These are phyloP conservation scores for Erebia ligea DNA, from an alignment of 2,888 invertebrate species.

Conservation along the genomic window DNA sequence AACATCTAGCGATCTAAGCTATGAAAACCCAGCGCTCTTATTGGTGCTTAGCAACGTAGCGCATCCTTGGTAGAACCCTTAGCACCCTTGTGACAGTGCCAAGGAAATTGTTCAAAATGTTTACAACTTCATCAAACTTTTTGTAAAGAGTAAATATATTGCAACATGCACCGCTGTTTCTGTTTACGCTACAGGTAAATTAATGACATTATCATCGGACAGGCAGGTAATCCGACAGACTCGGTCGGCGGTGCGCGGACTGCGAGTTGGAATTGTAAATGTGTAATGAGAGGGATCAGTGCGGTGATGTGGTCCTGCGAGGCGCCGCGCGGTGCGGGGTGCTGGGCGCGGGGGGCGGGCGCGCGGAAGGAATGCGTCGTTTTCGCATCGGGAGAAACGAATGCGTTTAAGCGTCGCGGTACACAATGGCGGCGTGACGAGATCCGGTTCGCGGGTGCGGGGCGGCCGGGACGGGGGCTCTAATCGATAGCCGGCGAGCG, in stretches of 20 bases:
- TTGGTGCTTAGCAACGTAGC: no score
- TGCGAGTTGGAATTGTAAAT: constrained; percentile 54
- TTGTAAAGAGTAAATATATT: neutral
- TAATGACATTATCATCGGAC: constrained; percentile 1
- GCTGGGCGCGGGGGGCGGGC: constrained; percentile 65
- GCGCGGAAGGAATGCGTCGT: constrained; percentile 83
- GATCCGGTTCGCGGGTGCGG: constrained; percentile 82
- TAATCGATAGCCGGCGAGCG: constrained; percentile 83
- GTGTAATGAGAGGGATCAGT: constrained; percentile 75
- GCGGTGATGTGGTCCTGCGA: constrained; percentile 64
- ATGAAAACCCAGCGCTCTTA: no score
- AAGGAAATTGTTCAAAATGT: neutral
- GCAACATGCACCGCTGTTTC: neutral
- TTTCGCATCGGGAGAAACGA: constrained; percentile 84
- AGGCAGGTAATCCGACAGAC: neutral
- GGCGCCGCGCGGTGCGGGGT: constrained; percentile 55
- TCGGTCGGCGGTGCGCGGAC: constrained; percentile 14
- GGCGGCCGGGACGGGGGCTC: constrained; percentile 65
- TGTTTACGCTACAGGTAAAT: constrained; percentile 2
- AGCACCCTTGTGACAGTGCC: neutral
- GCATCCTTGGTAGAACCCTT: no score
- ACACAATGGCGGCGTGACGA: constrained; percentile 84
- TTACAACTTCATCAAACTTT: neutral
- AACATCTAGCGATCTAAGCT: no score
- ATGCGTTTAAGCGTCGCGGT: constrained; percentile 84